These are phyloP conservation scores for Lepetodrilus schrolli DNA, from an alignment of 2,888 invertebrate genomes.

Conservation along the genomic window DNA sequence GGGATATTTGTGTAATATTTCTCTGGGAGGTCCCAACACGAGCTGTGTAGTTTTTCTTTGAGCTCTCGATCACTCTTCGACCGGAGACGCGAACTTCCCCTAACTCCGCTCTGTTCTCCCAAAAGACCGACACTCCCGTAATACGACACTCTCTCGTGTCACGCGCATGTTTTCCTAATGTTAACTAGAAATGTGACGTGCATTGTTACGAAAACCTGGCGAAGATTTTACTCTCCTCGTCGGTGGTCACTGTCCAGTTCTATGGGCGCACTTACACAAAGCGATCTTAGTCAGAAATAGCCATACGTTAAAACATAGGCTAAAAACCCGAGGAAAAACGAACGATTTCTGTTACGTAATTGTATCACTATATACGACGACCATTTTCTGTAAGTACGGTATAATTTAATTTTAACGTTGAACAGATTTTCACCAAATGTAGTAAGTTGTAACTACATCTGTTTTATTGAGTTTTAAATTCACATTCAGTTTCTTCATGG, in stretches of 20 bases:
- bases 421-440: too few relatives aligned
- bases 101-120: background rate
- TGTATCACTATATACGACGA: too few relatives aligned
- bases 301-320: too few relatives aligned
- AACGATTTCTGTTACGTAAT: too few relatives aligned
- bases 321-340: too few relatives aligned
- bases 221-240: background rate
- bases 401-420: too few relatives aligned
- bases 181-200: conserved; percentile 6
- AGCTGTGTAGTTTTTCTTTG: conserved; percentile 3
- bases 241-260: background rate
- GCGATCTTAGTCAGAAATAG: too few relatives aligned
- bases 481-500: too few relatives aligned
- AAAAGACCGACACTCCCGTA: background rate
- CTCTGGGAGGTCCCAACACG: conserved; percentile 9
- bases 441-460: too few relatives aligned
- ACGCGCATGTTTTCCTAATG: background rate
- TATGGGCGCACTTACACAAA: too few relatives aligned
- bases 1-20: conserved; percentile 7
- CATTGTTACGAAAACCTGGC: conserved; percentile 11
- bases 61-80: conserved; percentile 16
- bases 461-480: too few relatives aligned
- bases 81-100: conserved; percentile 7
- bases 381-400: too few relatives aligned
- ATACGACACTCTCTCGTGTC: background rate